Evolutionary conservation across 2,797 vertebrate species (phyloP).

Genomic region (Hydrocynus forskahlii): DNA sequence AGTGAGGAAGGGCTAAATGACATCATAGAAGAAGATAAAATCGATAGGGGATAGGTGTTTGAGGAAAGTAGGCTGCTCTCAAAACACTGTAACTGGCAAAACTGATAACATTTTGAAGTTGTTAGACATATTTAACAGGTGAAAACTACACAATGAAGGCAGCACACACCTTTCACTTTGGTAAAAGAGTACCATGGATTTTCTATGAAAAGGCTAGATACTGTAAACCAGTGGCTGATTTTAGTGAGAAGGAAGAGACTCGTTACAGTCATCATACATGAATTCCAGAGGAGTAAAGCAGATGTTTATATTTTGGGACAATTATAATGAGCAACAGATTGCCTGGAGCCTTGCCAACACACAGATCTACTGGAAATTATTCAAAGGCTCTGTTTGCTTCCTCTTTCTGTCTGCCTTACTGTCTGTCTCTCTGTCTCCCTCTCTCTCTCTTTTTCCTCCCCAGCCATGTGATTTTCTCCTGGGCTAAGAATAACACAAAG

Average conservation of each 20-base stretch:
- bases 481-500: conserved; percentile 41
- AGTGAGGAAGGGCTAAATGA: conserved; percentile 8
- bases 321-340: conserved; percentile 25
- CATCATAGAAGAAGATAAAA: not conserved
- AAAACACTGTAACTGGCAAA: not conserved
- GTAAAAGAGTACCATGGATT: not conserved
- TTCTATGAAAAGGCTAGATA: not conserved
- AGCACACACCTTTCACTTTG: conserved; percentile 23
- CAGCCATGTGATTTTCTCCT: conserved; percentile 15
- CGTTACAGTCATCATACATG: conserved; percentile 2
- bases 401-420: not conserved
- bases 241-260: not conserved
- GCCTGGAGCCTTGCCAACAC: not conserved
- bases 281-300: conserved; percentile 11
- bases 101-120: not conserved
- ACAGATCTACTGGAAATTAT: conserved; percentile 9
- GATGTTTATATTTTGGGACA: conserved; percentile 18
- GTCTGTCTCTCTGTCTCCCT: not conserved
- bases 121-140: conserved; percentile 17
- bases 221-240: not conserved
- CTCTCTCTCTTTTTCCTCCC: not conserved
- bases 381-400: conserved; percentile 11
- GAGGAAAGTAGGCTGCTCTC: not conserved
- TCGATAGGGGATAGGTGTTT: not conserved
- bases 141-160: not conserved